Evolutionary conservation across 2,113 vertebrate genomes (phyloP), one percentile per base, ranked within the genome.

Genomic region (Neodontobutis hainanensis): DNA sequence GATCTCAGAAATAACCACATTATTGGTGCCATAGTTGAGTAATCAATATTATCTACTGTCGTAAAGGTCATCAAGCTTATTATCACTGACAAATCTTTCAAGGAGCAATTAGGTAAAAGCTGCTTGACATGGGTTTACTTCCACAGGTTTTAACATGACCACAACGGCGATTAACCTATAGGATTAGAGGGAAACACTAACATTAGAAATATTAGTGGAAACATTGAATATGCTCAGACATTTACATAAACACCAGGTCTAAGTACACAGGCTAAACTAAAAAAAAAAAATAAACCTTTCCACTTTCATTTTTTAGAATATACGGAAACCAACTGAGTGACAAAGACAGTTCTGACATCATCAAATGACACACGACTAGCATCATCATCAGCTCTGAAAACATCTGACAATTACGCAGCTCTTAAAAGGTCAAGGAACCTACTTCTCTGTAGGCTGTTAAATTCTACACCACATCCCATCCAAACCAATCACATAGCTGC

Each of bases 391-490:
- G 61, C 73, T 51, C 60, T 64, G 27, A 80, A 71, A 78, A 80
- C 62, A 58, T 52, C 55, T 61, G 16, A 73, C 27, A 62, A 59
- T 36, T 53, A 70, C 47, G 66, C 59, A 62, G 63, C 44, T 58
- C 61, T n/a, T 60, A 61, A 82, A 86, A 83, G 77, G 79, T 59
- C 59, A 82, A 55, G 65, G 65, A 81, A 77, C 74, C 77, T 65
- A 60, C 65, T 77, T 88, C 82, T 86, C 85, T 66, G 81, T 70
- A 51, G 70, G 71, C 78, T 78, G 88, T 67, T 72, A 91, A 69
- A 91, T 90, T 90, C 85, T 74, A 89, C 88, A 85, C 87, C 82
- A 75, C 81, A 82, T 82, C 81, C 69, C 63, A 9, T 75, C 49
- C 75, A 87, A 90, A 87, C 81, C 64, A 74, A 85, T 73, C 88